Conservation (phyloP, 2,113 vertebrate genomes). For the Ailurus styani region DNA sequence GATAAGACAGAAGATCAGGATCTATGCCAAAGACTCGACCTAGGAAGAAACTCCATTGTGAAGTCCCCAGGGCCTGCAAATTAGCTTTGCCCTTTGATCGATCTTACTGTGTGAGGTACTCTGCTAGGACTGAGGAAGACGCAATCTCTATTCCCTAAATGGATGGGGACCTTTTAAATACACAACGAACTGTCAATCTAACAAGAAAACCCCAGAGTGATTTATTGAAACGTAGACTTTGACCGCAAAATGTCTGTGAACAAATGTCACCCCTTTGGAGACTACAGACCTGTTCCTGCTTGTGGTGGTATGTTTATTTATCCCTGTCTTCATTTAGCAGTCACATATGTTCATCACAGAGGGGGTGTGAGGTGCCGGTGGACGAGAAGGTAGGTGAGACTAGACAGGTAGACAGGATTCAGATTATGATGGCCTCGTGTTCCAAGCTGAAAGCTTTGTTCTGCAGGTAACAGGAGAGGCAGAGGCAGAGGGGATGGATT, state of each 20-base stretch:
- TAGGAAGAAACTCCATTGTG: not conserved
- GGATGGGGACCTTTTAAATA: not conserved
- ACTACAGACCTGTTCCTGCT: not conserved
- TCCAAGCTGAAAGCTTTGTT: not conserved
- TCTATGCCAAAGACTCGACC: not conserved
- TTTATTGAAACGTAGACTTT: not conserved
- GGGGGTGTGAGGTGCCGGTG: not conserved
- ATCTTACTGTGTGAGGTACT: not conserved
- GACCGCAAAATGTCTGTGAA: not conserved
- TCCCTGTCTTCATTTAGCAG: not conserved
- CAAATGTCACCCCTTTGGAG: not conserved
- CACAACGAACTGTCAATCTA: not conserved
- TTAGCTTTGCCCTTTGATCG: not conserved
- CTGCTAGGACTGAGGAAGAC: not conserved
- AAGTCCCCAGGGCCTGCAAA: not conserved
- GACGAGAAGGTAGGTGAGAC: no score
- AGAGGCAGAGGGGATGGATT: not conserved
- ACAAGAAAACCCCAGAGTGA: not conserved
- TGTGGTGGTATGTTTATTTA: not conserved
- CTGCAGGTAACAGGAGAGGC: not conserved
- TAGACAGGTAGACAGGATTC: not conserved
- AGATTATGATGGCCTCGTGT: not conserved
- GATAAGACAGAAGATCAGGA: not conserved
- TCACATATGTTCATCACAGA: not conserved
- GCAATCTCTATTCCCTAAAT: not conserved